Evolutionary conservation across 1,140 invertebrate species (phyloP), one percentile per base, ranked within the genome.

Genomic region (Drosophila baimaii): DNA sequence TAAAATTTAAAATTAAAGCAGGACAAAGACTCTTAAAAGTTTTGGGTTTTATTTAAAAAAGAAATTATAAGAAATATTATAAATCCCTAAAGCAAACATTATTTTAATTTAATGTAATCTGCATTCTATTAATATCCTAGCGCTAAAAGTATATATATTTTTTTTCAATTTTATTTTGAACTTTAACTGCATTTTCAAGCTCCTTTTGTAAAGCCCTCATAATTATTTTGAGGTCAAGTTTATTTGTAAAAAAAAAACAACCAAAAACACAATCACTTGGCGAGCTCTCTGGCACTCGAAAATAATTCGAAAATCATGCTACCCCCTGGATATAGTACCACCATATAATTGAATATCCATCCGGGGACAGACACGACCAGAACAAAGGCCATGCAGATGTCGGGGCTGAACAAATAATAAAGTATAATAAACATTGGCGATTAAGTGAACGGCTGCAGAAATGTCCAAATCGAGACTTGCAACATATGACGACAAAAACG

Each of bases 311-410:
- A 72, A 39, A 19, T 49, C 54, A 73, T 66, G 62, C 29, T 68
- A 33, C 47, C 49, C 47, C 62, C 63, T 44, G 66, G 31, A 23
- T 25, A 27, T 47, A 55, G 37, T 46, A 43, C 13, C 23, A 27
- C 21, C 66, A 71, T 55, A 44, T 71, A 78, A 78, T 72, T 64
- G 62, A 79, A 79, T 55, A 73, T 37, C 62, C 44, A 55, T 74
- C 41, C 43, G 43, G 52, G 35, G 35, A 72, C 35, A 59, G 46
- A 49, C 66, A 73, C 68, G 68, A 72, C 77, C 47, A 79, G 75
- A 85, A 85, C 82, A 85, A 70, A 86, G 82, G 82, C 82, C 66
- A 85, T 85, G 82, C 82, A 85, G 77, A 86, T 85, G 82, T 79
- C 82, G 65, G 63, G 62, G 59, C 64, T 43, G 75, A 68, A 82